A percentile compares a stretch with the other conserved stretches of the same genome.
These are phyloP conservation scores for Chrysodeixis includens DNA, from an alignment of 2,888 invertebrate species.

Conservation along the genomic window DNA sequence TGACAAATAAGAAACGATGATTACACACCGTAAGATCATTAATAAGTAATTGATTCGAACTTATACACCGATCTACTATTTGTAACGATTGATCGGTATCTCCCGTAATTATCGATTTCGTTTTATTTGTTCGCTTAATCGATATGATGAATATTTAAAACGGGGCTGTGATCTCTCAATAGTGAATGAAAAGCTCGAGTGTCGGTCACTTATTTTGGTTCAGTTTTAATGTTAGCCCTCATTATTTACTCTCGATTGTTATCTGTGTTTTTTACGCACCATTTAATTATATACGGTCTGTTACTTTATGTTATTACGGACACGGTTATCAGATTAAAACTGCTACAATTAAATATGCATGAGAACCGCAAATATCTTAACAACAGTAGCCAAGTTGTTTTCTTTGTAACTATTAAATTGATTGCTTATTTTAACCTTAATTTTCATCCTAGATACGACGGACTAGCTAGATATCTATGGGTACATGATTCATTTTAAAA, in stretches of 20 bases:
- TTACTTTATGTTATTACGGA: background rate
- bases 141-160: constrained; percentile 56
- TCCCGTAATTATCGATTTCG: constrained; percentile 65
- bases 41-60: constrained; percentile 78
- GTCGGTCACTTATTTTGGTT: constrained; percentile 26
- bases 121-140: constrained; percentile 63
- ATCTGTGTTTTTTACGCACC: background rate
- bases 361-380: background rate
- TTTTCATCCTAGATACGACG: no score
- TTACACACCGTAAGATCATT: constrained; percentile 78
- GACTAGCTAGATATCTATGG: no score
- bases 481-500: no score
- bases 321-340: background rate
- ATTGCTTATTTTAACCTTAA: no score
- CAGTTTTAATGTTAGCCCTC: constrained; percentile 21
- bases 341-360: background rate
- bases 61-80: constrained; percentile 71
- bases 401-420: no score
- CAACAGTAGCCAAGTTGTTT: background rate
- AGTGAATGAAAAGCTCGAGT: constrained; percentile 40
- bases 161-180: constrained; percentile 38
- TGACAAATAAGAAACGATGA: constrained; percentile 87
- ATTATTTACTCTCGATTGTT: constrained; percentile 12
- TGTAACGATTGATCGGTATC: constrained; percentile 73
- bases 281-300: constrained; percentile 11